These are phyloP conservation scores for Falcaria lacertinaria DNA, from an alignment of 2,888 invertebrate species.

Conservation along the genomic window DNA sequence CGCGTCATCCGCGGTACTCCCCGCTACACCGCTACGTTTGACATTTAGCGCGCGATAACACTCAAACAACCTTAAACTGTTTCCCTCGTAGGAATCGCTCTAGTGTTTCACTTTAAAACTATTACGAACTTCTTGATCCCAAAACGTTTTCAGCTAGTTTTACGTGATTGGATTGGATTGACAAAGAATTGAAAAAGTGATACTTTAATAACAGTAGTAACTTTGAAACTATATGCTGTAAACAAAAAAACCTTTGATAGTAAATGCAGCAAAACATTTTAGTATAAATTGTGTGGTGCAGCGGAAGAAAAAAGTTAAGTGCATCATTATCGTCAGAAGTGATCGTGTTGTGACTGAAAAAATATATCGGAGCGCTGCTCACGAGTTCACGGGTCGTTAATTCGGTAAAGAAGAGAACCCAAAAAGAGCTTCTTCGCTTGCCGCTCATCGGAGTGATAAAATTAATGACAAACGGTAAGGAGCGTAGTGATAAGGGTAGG, in stretches of 20 bases:
- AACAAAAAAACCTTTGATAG: background rate
- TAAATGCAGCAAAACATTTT: background rate
- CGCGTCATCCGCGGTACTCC: slow-evolving; percentile 13
- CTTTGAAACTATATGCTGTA: slow-evolving; percentile 1
- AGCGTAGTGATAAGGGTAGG: slow-evolving; percentile 69
- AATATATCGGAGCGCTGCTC: slow-evolving; percentile 54
- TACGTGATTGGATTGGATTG: slow-evolving; percentile 16
- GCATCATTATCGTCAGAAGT: slow-evolving; percentile 43
- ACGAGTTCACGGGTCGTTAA: slow-evolving; percentile 73
- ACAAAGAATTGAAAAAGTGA: slow-evolving; percentile 29
- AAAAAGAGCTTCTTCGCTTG: slow-evolving; percentile 58
- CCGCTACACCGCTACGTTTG: slow-evolving; percentile 47
- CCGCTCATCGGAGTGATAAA: slow-evolving; percentile 72
- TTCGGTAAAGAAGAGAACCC: slow-evolving; percentile 52
- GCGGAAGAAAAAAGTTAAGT: slow-evolving; percentile 22
- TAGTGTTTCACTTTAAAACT: slow-evolving; percentile 47
- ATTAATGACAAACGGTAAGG: slow-evolving; percentile 78
- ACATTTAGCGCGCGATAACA: slow-evolving; percentile 67
- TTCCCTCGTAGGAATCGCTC: slow-evolving; percentile 61
- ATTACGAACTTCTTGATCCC: slow-evolving; percentile 28
- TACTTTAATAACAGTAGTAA: slow-evolving; percentile 29
- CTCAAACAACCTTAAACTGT: slow-evolving; percentile 60
- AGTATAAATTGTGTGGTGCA: slow-evolving; percentile 18
- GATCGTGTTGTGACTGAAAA: slow-evolving; percentile 68
- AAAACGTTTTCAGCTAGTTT: slow-evolving; percentile 18